Percentiles rank a stretch among this genome's conserved stretches.
These are phyloP conservation scores for Cantharis nigra DNA, from an alignment of 2,888 invertebrate species.

Conservation along the genomic window DNA sequence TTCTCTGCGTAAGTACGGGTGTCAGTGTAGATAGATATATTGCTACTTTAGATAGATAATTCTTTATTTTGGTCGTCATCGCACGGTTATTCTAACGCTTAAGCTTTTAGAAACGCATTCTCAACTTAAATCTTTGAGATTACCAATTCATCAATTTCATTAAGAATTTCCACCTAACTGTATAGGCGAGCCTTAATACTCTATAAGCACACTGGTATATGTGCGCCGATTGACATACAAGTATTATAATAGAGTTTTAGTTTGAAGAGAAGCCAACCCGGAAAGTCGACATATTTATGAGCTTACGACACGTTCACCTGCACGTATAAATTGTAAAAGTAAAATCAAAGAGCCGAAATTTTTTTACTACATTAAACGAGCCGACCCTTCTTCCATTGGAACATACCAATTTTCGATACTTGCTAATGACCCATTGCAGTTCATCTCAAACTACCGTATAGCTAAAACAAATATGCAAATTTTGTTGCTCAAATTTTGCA, in stretches of 20 bases:
- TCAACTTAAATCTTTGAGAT: not conserved
- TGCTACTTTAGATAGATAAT: constrained; percentile 16
- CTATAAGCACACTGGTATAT: not conserved
- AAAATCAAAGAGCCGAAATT: constrained; percentile 9
- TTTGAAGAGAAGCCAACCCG: constrained; percentile 27
- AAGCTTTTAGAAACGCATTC: constrained; percentile 9
- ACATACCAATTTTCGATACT: not conserved
- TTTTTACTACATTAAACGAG: not conserved
- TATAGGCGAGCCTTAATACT: not conserved
- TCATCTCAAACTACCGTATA: not conserved
- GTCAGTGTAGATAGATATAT: constrained; percentile 23
- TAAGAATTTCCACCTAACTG: constrained; percentile 1
- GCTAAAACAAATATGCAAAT: not conserved
- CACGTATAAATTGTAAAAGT: constrained; percentile 16
- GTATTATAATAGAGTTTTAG: constrained; percentile 3
- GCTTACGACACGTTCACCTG: constrained; percentile 14
- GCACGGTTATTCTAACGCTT: not conserved
- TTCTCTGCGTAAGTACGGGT: constrained; percentile 4
- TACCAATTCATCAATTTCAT: constrained; percentile 12
- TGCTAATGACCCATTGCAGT: not conserved
- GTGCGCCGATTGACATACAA: constrained; percentile 15
- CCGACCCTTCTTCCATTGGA: not conserved
- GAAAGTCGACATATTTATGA: constrained; percentile 21
- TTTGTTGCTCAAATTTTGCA: not conserved
- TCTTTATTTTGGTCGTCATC: constrained; percentile 21